A percentile compares a stretch with the other conserved stretches of the same genome.
Evolutionary conservation across 2,113 vertebrate genomes (phyloP).

Genomic region (Myrmophylax atrothorax): DNA sequence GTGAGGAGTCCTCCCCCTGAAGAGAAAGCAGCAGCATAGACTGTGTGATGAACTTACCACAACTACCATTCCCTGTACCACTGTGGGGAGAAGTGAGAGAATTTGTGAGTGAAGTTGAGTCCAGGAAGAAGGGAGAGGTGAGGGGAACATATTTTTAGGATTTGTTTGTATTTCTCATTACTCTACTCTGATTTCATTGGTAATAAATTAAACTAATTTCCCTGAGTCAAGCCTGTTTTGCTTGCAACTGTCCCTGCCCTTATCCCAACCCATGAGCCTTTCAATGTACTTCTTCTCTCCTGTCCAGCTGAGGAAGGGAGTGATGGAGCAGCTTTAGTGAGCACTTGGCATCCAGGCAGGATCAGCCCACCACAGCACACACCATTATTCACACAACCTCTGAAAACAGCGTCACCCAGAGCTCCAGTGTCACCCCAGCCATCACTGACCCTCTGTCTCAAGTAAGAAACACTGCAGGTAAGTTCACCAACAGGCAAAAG

Average conservation of each 20-base stretch:
- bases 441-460: neutral
- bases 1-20: neutral
- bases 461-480: neutral
- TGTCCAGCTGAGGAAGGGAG: neutral
- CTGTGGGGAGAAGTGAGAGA: neutral
- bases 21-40: neutral
- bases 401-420: neutral
- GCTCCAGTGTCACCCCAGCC: neutral
- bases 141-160: neutral
- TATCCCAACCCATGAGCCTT: rapidly evolving
- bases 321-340: neutral
- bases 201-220: neutral
- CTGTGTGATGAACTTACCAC: neutral
- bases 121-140: neutral
- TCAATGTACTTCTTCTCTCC: rapidly evolving
- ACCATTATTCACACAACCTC: neutral
- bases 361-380: neutral
- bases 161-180: neutral
- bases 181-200: neutral
- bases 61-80: neutral
- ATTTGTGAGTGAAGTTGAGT: neutral
- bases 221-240: rapidly evolving
- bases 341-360: neutral
- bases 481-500: neutral
- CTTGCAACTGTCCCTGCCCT: neutral